These are phyloP conservation scores for Xiphydria camelus DNA, from an alignment of 2,888 invertebrate genomes.

Conservation along the genomic window DNA sequence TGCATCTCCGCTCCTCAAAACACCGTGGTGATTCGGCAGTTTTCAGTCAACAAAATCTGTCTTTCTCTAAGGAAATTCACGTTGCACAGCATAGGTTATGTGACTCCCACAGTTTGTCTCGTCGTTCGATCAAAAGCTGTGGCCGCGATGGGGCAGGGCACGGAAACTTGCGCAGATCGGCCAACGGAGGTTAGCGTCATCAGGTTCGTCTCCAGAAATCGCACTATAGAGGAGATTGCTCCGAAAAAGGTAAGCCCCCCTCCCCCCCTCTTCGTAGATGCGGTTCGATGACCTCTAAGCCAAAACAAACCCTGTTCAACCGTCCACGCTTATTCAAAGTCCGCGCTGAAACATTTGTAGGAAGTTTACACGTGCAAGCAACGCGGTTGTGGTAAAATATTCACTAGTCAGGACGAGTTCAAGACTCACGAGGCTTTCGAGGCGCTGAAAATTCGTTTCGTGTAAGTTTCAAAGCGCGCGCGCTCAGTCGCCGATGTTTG, in stretches of 20 bases:
- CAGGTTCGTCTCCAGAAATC: conserved; percentile 55
- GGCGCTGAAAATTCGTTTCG: conserved; percentile 51
- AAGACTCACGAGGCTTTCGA: conserved; percentile 52
- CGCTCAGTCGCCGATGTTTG: too few species aligned
- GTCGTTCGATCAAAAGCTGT: too few species aligned
- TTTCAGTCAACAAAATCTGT: conserved; percentile 1
- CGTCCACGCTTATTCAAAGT: neutral
- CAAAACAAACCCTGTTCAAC: conserved; percentile 47
- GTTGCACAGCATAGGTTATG: conserved; percentile 37
- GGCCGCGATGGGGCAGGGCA: conserved; percentile 51
- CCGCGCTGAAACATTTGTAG: conserved; percentile 25
- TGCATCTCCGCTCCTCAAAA: too few species aligned
- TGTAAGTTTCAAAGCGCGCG: conserved; percentile 46
- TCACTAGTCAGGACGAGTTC: conserved; percentile 53
- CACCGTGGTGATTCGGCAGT: conserved; percentile 22
- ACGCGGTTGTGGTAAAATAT: conserved; percentile 53
- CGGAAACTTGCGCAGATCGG: conserved; percentile 52
- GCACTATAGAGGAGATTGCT: conserved; percentile 54
- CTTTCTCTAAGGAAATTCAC: conserved; percentile 5
- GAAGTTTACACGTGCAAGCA: conserved; percentile 54
- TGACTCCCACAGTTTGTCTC: conserved; percentile 20
- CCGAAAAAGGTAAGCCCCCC: conserved; percentile 50
- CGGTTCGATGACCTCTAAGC: conserved; percentile 52
- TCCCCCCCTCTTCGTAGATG: conserved; percentile 1
- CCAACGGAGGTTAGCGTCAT: conserved; percentile 56